Conservation (phyloP, 2,888 invertebrate species). For the Zaprionus lineosus region DNA sequence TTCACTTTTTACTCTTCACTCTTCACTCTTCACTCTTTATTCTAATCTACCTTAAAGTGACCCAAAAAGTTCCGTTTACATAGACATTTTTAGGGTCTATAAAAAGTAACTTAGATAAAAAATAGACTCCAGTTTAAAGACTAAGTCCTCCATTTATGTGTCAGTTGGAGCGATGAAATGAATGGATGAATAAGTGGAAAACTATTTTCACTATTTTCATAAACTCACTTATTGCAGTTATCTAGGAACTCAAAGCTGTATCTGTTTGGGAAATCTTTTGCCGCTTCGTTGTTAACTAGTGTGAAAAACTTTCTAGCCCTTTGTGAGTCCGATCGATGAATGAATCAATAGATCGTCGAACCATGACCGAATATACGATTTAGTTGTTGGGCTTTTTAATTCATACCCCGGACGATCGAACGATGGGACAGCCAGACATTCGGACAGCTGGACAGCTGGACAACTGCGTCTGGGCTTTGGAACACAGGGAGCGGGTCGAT, state of each 20-base stretch:
- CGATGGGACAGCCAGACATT: conserved; percentile 4
- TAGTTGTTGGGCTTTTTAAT: conserved; percentile 64
- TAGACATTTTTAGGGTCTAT: background rate
- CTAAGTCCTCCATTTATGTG: too few species aligned
- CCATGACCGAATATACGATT: conserved; percentile 74
- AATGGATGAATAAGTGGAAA: too few species aligned
- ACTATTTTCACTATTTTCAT: too few species aligned
- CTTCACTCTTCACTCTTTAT: too few species aligned
- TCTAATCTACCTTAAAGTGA: too few species aligned
- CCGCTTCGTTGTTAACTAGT: conserved; percentile 30
- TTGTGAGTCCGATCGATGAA: conserved; percentile 50
- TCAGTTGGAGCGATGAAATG: too few species aligned
- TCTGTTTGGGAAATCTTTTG: background rate
- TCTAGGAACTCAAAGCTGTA: background rate
- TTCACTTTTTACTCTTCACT: too few species aligned
- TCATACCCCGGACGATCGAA: conserved; percentile 45
- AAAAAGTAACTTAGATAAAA: too few species aligned
- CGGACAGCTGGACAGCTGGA: background rate
- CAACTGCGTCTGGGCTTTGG: background rate
- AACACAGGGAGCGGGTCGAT: background rate
- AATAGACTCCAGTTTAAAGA: too few species aligned
- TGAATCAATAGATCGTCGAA: conserved; percentile 66
- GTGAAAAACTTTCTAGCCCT: conserved; percentile 28
- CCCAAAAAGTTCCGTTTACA: background rate
- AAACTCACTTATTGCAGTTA: too few species aligned